Evolutionary conservation across 1,140 invertebrate species (phyloP).

Genomic region (Brachionus manjavacas): DNA sequence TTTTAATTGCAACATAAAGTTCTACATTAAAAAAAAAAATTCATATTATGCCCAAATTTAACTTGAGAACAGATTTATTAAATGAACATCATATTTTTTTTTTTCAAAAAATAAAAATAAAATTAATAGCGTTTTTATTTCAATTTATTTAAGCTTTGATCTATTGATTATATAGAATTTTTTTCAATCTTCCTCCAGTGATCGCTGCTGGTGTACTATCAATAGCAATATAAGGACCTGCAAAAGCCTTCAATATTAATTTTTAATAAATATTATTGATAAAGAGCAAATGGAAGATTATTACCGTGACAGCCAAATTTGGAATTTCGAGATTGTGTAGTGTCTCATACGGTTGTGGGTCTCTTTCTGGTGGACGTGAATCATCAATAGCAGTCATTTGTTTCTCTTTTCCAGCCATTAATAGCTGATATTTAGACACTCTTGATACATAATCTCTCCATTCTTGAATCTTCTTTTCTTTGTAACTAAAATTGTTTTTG

Average conservation of each 20-base stretch:
- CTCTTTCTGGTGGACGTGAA: slow-evolving; percentile 46
- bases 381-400: slow-evolving; percentile 53
- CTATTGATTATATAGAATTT: slow-evolving; percentile 26
- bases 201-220: slow-evolving; percentile 49
- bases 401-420: slow-evolving; percentile 46
- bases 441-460: slow-evolving; percentile 29
- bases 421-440: background rate
- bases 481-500: slow-evolving; percentile 34
- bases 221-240: slow-evolving; percentile 48
- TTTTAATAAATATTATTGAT: background rate
- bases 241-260: slow-evolving; percentile 46
- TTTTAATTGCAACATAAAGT: too few relatives aligned
- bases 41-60: too few relatives aligned
- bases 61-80: too few relatives aligned
- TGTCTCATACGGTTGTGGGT: slow-evolving; percentile 35
- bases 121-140: background rate
- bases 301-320: slow-evolving; percentile 44
- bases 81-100: too few relatives aligned
- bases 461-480: slow-evolving; percentile 37
- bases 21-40: too few relatives aligned
- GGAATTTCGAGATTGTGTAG: slow-evolving; percentile 43
- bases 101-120: background rate
- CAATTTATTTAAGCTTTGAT: background rate
- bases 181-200: slow-evolving; percentile 49
- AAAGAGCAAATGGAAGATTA: background rate